Evolutionary conservation across 2,888 invertebrate genomes (phyloP), one percentile per base, ranked within the genome.

Genomic region (Eilema griseolum): DNA sequence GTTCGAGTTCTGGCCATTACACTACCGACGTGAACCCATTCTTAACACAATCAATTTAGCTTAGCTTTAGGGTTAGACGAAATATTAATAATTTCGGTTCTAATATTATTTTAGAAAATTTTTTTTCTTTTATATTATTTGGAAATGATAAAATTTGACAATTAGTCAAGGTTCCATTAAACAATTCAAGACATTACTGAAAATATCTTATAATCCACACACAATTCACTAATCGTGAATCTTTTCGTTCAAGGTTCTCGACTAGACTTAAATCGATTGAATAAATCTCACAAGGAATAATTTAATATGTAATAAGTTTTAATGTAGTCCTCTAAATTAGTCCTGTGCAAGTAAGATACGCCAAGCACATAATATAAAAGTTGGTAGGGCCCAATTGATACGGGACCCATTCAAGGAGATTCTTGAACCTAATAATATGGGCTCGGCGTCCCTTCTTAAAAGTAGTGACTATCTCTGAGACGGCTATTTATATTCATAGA

Each of bases 301-400:
- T 77, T 84, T 79, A 79, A 79, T 82, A 83, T 65, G 78, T 77
- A 78, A 81, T 80, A 84, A 83, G 79, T 82, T 84, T 81, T 82
- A 81, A 84, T 83, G 78, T 81, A 79, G 74, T n/a, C 76, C 75
- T 82, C 75, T 78, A 74, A 78, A 77, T 67, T 81, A 71, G 62
- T 61, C 57, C 61, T 69, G 71, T 75, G 62, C 67, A 72, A 76
- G 75, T 74, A 81, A 73, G 78, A 78, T 80, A 81, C 74, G 75
- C 70, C 75, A 77, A 79, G 77, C 76, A 75, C 74, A 75, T 74
- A 73, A 75, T 74, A 73, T 82, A 79, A 80, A 81, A 79, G 76
- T 83, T 78, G 73, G 73, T 57, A 78, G 76, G 80, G 77, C 73
- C 82, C 67, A 77, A 80, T 81, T 75, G 81, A 79, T 79, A 80